Evolutionary conservation across 1,140 invertebrate species (phyloP).

Genomic region (Neoseiulus cucumeris): DNA sequence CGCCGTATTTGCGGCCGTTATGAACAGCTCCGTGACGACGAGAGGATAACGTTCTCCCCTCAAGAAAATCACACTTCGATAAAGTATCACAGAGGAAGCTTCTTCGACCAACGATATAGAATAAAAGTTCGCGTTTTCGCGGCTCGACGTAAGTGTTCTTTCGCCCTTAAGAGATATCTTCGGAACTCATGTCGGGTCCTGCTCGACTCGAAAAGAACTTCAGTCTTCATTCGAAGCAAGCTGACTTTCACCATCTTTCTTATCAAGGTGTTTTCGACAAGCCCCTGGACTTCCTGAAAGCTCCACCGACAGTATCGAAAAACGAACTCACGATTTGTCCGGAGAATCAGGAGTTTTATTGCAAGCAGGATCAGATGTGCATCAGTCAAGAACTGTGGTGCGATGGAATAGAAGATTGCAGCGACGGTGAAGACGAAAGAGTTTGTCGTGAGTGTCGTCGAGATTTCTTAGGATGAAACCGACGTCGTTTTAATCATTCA

Average conservation of each 20-base stretch:
- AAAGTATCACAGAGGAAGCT: background rate
- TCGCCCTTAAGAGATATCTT: too few species aligned
- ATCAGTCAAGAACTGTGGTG: constrained; percentile 12
- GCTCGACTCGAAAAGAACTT: too few species aligned
- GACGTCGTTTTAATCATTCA: too few species aligned
- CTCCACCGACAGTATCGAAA: too few species aligned
- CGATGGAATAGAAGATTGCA: constrained; percentile 14
- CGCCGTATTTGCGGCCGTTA: background rate
- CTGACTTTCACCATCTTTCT: too few species aligned
- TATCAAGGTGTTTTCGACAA: too few species aligned
- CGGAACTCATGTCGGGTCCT: too few species aligned
- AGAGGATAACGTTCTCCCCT: background rate
- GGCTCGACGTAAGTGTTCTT: constrained; percentile 5
- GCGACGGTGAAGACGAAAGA: constrained; percentile 14
- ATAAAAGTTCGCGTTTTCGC: background rate
- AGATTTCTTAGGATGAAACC: too few species aligned
- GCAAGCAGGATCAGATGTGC: constrained; percentile 12
- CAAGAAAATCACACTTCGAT: background rate
- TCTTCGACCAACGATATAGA: background rate
- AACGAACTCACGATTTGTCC: background rate
- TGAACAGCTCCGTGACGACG: background rate
- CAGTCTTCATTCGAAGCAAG: too few species aligned
- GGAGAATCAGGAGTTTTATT: constrained; percentile 1
- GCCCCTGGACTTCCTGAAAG: too few species aligned
- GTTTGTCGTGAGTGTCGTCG: constrained; percentile 11